phyloP scores from a whole-genome alignment of 53 echinoderm and acorn worm species.

The Antedon mediterranea region DNA sequence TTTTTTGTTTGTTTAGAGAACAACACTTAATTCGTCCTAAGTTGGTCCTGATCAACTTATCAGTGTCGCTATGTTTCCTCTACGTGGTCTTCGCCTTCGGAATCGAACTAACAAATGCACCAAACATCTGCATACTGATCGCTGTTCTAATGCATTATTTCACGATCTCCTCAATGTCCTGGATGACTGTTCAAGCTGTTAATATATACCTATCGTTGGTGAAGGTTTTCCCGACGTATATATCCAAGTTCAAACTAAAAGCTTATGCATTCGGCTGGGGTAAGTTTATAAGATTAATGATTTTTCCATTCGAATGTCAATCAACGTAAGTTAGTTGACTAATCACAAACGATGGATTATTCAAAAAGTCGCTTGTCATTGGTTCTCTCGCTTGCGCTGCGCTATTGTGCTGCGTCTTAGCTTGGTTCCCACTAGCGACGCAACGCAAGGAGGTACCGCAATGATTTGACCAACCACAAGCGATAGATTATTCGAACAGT shows the following conservation, averaged over 20 bases:
- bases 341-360: no score
- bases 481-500: no score
- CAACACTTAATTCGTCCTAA: constrained; percentile 54
- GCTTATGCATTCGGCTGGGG: constrained; percentile 59
- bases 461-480: no score
- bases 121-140: constrained; percentile 28
- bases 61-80: constrained; percentile 39
- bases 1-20: constrained; percentile 16
- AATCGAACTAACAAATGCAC: constrained; percentile 23
- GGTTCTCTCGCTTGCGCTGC: no score
- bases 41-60: constrained; percentile 59
- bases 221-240: constrained; percentile 45
- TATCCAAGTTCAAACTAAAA: constrained; percentile 56
- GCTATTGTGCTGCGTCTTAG: no score
- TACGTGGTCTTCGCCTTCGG: constrained; percentile 57
- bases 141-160: constrained; percentile 54
- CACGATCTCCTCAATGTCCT: constrained; percentile 41
- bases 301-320: no score
- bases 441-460: no score
- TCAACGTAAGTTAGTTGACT: no score
- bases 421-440: no score
- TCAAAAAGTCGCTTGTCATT: no score
- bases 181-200: constrained; percentile 71
- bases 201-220: constrained; percentile 68
- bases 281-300: constrained; percentile 7